Evolutionary conservation across 2,888 invertebrate genomes (phyloP).

Genomic region (Cephus runcator): DNA sequence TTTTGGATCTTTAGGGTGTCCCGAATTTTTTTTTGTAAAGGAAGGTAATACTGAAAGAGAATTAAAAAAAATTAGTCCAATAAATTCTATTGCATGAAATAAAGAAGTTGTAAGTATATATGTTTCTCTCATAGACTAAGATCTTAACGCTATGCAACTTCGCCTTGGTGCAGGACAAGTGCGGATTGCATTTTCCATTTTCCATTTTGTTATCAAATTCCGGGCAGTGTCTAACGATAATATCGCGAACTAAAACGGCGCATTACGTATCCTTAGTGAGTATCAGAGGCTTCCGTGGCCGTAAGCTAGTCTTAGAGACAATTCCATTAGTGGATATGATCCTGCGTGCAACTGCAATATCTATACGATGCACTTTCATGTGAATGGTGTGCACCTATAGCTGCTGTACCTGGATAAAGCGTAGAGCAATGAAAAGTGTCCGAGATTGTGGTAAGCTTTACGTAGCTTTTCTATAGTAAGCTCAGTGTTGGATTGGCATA

Average conservation of each 20-base stretch:
- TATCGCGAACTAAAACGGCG: neutral
- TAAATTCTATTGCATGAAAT: neutral
- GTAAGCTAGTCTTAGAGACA: slow-evolving; percentile 41
- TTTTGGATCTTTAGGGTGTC: neutral
- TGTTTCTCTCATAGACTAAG: neutral
- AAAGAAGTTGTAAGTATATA: neutral
- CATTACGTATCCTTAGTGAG: slow-evolving; percentile 5
- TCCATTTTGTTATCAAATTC: slow-evolving; percentile 8
- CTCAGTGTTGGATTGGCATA: neutral
- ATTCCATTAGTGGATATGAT: slow-evolving; percentile 42
- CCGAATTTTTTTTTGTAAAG: neutral
- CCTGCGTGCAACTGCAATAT: slow-evolving; percentile 3
- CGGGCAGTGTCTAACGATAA: slow-evolving; percentile 2
- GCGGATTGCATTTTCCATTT: slow-evolving; percentile 4
- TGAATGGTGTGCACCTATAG: neutral
- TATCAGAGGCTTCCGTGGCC: slow-evolving; percentile 3
- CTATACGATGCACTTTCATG: neutral
- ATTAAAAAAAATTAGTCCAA: neutral
- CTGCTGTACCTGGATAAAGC: neutral
- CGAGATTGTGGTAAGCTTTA: neutral
- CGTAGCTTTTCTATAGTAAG: neutral
- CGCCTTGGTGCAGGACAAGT: neutral
- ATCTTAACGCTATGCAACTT: neutral
- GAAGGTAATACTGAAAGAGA: neutral
- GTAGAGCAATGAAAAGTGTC: neutral